Conservation (phyloP, 2,888 invertebrate species). For the Leptopilina drosophilae region DNA sequence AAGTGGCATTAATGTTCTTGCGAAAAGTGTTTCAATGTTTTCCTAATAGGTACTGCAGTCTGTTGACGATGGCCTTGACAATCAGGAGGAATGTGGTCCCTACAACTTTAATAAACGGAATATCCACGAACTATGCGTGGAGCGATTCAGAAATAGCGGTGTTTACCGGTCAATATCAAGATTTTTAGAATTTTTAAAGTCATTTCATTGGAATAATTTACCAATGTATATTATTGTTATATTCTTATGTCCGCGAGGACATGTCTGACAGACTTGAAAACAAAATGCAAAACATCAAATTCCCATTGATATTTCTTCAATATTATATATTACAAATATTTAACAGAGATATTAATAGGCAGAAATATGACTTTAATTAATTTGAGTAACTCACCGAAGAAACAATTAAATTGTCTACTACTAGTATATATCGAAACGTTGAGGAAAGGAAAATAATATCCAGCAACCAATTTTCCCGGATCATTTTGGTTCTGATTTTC, state of each 20-base stretch:
- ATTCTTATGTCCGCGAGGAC: too few relatives aligned
- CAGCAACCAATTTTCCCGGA: too few relatives aligned
- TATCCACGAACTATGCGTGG: conserved; percentile 12
- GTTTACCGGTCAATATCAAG: conserved; percentile 39
- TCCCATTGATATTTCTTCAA: not conserved
- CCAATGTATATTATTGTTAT: not conserved
- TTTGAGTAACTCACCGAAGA: too few relatives aligned
- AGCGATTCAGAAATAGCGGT: conserved; percentile 26
- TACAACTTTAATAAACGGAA: conserved; percentile 19
- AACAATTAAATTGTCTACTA: too few relatives aligned
- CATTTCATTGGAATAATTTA: conserved; percentile 1
- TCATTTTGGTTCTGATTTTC: too few relatives aligned
- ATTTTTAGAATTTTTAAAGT: conserved; percentile 28
- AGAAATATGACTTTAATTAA: too few relatives aligned
- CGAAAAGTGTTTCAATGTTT: conserved; percentile 8
- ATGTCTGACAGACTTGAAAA: not conserved
- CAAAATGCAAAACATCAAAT: not conserved
- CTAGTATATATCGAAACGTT: too few relatives aligned
- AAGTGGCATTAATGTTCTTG: not conserved
- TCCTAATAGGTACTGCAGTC: conserved; percentile 22
- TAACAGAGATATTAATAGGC: not conserved
- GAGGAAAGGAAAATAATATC: too few relatives aligned
- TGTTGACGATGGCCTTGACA: conserved; percentile 29
- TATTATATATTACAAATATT: not conserved
- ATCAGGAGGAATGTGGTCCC: conserved; percentile 31